Evolutionary conservation across 1,140 invertebrate species (phyloP).

Genomic region (Brachionus rotundiformis): DNA sequence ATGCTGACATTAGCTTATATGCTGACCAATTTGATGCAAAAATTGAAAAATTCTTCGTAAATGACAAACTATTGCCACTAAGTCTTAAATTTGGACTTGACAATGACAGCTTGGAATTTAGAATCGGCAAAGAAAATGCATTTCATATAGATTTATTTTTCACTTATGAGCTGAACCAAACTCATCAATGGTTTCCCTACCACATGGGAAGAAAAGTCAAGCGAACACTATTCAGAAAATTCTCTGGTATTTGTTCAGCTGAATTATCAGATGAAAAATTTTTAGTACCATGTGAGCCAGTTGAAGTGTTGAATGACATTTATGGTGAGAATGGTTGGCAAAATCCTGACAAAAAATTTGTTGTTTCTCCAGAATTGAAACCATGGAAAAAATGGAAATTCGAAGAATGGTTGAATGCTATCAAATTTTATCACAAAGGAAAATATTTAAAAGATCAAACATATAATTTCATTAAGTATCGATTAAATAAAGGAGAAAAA

Average conservation of each 20-base stretch:
- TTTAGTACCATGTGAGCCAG: not conserved
- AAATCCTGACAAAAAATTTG: not conserved
- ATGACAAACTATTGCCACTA: not conserved
- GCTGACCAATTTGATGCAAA: not conserved
- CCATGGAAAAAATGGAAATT: not conserved
- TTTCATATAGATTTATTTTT: not conserved
- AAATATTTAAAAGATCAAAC: not conserved
- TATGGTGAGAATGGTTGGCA: not conserved
- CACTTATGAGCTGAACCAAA: not conserved
- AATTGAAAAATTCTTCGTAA: not conserved
- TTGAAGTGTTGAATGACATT: not conserved
- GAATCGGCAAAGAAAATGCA: not conserved
- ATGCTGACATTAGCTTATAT: not conserved
- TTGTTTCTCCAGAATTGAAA: not conserved
- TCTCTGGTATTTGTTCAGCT: not conserved
- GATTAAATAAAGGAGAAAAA: not conserved
- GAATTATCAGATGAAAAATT: not conserved
- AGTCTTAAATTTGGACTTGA: not conserved
- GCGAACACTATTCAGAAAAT: not conserved
- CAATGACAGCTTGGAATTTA: conserved; percentile 1
- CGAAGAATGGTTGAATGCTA: not conserved
- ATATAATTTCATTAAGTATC: not conserved
- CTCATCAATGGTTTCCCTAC: not conserved
- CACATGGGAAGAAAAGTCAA: not conserved
- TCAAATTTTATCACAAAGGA: not conserved